These are phyloP conservation scores for Loripinus fragilis DNA, from an alignment of 2,888 invertebrate genomes.

Conservation along the genomic window DNA sequence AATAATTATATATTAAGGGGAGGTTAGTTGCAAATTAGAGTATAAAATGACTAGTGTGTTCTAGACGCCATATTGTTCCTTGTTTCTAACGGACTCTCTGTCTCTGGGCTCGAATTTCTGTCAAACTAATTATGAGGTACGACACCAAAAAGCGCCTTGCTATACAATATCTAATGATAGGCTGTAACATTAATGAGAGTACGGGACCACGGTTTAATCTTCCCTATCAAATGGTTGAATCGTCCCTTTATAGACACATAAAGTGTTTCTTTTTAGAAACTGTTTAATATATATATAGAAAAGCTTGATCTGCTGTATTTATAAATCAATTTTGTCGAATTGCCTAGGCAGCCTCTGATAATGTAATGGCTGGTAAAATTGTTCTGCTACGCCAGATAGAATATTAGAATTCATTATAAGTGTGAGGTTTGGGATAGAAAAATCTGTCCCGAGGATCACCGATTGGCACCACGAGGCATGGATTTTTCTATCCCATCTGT, in stretches of 20 bases:
- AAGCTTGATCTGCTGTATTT: too few species aligned
- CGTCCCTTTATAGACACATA: constrained; percentile 9
- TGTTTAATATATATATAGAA: too few species aligned
- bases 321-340: too few species aligned
- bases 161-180: neutral
- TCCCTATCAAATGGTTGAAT: neutral
- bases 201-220: neutral
- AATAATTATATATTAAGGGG: neutral
- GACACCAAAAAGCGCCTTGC: neutral
- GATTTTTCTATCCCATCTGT: too few species aligned
- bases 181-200: neutral
- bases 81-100: constrained; percentile 1
- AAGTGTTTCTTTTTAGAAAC: neutral
- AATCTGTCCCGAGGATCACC: too few species aligned
- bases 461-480: too few species aligned
- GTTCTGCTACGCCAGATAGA: too few species aligned
- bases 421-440: too few species aligned
- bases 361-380: too few species aligned
- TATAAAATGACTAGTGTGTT: neutral
- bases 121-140: neutral
- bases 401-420: too few species aligned
- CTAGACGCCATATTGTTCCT: constrained; percentile 6
- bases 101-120: neutral
- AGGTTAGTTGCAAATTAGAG: neutral
- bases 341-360: too few species aligned